Evolutionary conservation across 2,113 vertebrate genomes (phyloP), one percentile per base, ranked within the genome.

Genomic region (Trogon surrucura): DNA sequence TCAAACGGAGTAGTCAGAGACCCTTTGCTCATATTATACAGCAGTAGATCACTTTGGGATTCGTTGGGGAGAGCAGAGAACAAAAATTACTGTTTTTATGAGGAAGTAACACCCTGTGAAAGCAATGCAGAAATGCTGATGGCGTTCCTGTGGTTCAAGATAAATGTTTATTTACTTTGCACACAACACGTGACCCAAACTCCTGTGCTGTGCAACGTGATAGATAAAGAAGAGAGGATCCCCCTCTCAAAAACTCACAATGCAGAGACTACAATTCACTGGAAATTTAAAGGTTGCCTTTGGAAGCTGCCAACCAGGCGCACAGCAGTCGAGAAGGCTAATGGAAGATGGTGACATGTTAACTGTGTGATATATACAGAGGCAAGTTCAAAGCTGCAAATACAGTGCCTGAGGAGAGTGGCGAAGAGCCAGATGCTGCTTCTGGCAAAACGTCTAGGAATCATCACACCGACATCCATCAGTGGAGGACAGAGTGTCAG

Each of bases 331-430:
- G 4, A 71, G 51, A 92, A 92, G 88, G 75, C 45, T 77, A 96
- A 96, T 66, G 69, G 85, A 94, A 93, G 69, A 89, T 4, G 60
- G 74, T n/a, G 80, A 92, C 91, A 96, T 0, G 9, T 60, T 93
- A 96, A 79, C 78, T n/a, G 82, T 41, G 92, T 83, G 82, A 95
- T 80, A 72, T 70, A 77, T 10, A 82, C 50, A 79, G 53, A 88
- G 38, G 66, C 22, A 73, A 95, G 89, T 80, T 94, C 88, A 92
- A 93, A 92, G 85, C 88, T 72, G 75, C 82, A 95, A 81, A 86
- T 87, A 80, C 0, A 88, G 79, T 38, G 80, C 88, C 85, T 80
- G 72, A 96, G 64, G 66, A 95, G 80, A 75, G 53, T 53, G 60
- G 73, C 6, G 0, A 93, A 88, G 81, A 89, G 69, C 80, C 94